Evolutionary conservation across 1,140 invertebrate species (phyloP), one percentile per base, ranked within the genome.

Genomic region (Drosophila nigromelanica): DNA sequence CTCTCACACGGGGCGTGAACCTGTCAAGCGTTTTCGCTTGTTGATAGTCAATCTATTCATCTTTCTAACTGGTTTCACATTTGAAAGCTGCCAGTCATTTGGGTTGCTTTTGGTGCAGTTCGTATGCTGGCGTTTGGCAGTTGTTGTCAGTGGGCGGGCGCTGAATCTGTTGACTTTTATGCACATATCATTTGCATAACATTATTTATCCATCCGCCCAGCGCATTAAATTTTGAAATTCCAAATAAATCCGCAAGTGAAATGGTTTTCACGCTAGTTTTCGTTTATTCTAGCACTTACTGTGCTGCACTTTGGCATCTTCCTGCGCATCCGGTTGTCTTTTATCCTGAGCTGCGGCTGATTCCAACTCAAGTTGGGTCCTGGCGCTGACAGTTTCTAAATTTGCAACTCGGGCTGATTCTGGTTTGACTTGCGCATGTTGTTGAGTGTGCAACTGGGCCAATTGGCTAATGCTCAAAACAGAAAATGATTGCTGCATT

Each of bases 111-210:
- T 66, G 43, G 33, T 35, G 47, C 61, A 33, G n/a, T 18, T 21
- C 30, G 43, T 52, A 21, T 27, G 30, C 58, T 18, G 43, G 27
- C 40, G 61, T 21, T 42, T 51, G 47, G 14, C 67, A 47, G 14
- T 24, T 11, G 56, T 18, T 43, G 27, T n/a, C 11, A 40, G 30
- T 51, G 56, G 55, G 48, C 52, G 56, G 35, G 73, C 52, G 62
- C 60, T 68, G 63, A 63, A 76, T 79, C 78, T 70, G 83, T 77
- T 89, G 85, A 90, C 87, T 90, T 80, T 90, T 80, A 90, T 90
- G 87, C 87, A 90, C 87, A 90, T 90, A 90, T 90, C 87, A 90
- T 90, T 90, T 90, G 87, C 87, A 90, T 90, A 87, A 87, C 81
- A 90, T 90, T 90, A 90, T 90, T 90, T 89, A 72, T 66, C 50